Percentiles rank a stretch among this genome's conserved stretches.
Conservation (phyloP, 2,888 invertebrate species). For the Drosophila tripunctata region DNA sequence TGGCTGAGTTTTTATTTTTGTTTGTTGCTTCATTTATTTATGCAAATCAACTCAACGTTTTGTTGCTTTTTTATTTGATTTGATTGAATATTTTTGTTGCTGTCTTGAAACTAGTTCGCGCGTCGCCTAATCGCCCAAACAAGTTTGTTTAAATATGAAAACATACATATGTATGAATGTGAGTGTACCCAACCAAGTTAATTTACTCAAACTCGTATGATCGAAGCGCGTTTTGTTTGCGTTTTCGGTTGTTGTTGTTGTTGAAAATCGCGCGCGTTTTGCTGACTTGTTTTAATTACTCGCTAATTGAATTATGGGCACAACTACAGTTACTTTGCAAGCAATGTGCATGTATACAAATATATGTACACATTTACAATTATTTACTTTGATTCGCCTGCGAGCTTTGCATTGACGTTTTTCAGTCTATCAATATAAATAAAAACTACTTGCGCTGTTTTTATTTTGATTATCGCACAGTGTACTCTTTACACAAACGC, state of each 20-base stretch:
- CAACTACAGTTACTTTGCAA: slow-evolving; percentile 23
- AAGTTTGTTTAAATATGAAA: slow-evolving; percentile 49
- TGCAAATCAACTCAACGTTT: slow-evolving; percentile 47
- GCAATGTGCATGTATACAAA: slow-evolving; percentile 20
- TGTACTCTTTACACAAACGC: slow-evolving; percentile 33
- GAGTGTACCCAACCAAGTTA: slow-evolving; percentile 12
- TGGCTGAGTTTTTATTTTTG: slow-evolving; percentile 38
- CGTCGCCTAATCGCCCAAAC: slow-evolving; percentile 12
- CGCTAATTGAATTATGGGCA: slow-evolving; percentile 51
- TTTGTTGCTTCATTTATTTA: slow-evolving; percentile 72
- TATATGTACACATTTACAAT: background rate
- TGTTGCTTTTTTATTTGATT: slow-evolving; percentile 6
- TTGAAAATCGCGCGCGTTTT: slow-evolving; percentile 17
- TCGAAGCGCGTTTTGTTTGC: slow-evolving; percentile 21
- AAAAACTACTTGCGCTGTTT: slow-evolving; percentile 30
- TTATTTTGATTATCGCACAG: slow-evolving; percentile 67
- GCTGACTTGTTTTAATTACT: slow-evolving; percentile 37
- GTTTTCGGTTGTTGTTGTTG: no score
- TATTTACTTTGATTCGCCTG: slow-evolving; percentile 44
- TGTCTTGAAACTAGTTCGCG: slow-evolving; percentile 63
- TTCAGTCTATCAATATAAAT: slow-evolving; percentile 37
- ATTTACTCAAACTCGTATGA: slow-evolving; percentile 33
- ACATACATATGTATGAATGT: background rate
- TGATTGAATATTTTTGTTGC: slow-evolving; percentile 40
- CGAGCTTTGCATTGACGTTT: slow-evolving; percentile 28